These are phyloP conservation scores for Brachirus orientalis DNA, from an alignment of 2,113 vertebrate species.

Conservation along the genomic window DNA sequence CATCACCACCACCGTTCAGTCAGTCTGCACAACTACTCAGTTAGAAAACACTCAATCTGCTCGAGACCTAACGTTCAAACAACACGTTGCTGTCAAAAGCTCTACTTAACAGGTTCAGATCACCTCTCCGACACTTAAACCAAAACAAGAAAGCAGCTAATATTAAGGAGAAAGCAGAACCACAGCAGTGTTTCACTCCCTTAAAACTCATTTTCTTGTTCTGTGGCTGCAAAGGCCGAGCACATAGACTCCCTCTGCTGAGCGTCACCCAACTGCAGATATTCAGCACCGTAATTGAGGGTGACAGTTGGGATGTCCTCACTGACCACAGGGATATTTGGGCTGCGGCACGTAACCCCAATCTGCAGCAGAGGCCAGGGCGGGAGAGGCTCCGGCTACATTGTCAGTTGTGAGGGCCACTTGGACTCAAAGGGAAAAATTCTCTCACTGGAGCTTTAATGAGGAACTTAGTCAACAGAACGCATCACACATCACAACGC, in stretches of 20 bases:
- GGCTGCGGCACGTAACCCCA: conserved; percentile 70
- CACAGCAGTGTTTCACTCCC: not conserved
- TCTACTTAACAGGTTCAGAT: too few relatives aligned
- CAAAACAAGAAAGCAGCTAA: conserved; percentile 29
- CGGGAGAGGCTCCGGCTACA: conserved; percentile 71
- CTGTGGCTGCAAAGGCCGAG: conserved; percentile 39
- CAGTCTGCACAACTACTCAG: conserved; percentile 18
- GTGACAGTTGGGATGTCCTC: conserved; percentile 78
- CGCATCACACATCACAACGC: conserved; percentile 34
- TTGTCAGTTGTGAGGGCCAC: conserved; percentile 74
- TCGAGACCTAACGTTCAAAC: not conserved
- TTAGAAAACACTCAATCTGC: not conserved
- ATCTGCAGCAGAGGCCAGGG: conserved; percentile 59
- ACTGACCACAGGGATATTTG: conserved; percentile 56
- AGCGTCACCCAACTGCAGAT: conserved; percentile 60
- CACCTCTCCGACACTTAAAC: not conserved
- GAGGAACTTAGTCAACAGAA: conserved; percentile 69
- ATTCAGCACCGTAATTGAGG: conserved; percentile 82
- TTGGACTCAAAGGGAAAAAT: conserved; percentile 68
- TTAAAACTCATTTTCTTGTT: conserved; percentile 16
- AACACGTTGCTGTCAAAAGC: not conserved
- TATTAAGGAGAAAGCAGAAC: not conserved
- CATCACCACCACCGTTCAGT: conserved; percentile 40
- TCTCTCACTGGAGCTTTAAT: conserved; percentile 77
- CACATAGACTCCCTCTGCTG: conserved; percentile 58